Base-by-base conservation (phyloP, 2,113 vertebrate species). In the Phyllostomus hastatus region DNA sequence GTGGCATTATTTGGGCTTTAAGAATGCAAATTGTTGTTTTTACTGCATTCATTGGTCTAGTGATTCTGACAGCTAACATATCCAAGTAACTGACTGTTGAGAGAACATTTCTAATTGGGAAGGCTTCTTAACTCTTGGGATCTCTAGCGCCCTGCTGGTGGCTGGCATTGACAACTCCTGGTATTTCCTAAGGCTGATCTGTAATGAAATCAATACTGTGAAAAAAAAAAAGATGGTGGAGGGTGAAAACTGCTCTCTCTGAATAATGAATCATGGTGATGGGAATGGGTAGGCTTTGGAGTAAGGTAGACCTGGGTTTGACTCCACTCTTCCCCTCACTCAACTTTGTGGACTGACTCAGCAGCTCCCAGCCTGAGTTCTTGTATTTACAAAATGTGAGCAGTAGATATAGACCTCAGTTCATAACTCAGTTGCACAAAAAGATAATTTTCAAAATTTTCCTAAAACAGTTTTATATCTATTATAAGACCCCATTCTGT, bases 11-110 rank as follows among this genome's bases (percentile, higher is more conserved):
- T 83, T 90, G 76, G 97, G 97, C 87, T 97, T 94, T 92, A 72
- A 88, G 97, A 95, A 96, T 93, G 93, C 95, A 97, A 97, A 97
- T 97, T 84, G 94, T 88, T 91, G 89, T 97, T 95, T 97, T 97
- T 91, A 95, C 57, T 78, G 96, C 66, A 67, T 88, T 94, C 91
- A n/a, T 93, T 87, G 97, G 97, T 97, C 96, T 96, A 94, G 97
- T 94, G 93, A 90, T 93, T 94, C 82, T 89, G 80, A 96, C 97
- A 96, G 87, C 90, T 76, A 81, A 81, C 38, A 2, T 17, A 79
- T 83, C 89, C 81, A 67, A 94, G 78, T 85, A 95, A 90, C 90
- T 88, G 93, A 93, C 38, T 75, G 48, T 86, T 94, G 48, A 88
- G 80, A 69, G 82, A 52, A 90, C 89, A 72, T 96, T 95, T 93